Base-by-base conservation (phyloP, 2,797 vertebrate genomes). In the Chaenodraco wilsoni region DNA sequence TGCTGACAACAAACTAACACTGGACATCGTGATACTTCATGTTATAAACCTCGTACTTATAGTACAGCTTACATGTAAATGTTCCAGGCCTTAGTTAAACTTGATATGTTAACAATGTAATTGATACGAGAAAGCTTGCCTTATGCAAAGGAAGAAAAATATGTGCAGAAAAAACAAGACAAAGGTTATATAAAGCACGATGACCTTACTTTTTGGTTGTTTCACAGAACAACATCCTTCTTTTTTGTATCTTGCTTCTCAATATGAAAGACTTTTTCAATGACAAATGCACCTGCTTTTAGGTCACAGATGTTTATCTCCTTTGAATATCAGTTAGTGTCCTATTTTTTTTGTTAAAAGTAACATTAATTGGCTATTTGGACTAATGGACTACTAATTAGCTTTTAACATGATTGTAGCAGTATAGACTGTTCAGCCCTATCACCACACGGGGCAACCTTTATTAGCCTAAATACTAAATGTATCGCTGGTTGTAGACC, bases 231-330 rank as follows among this genome's bases (percentile, higher is more conserved):
- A 37, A 33, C 4, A 3, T 3, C 49, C 9, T 23, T 60, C 3
- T 1, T 48, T 40, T 67, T 0, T 44, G 67, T 0, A n/a, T 61
- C 44, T 37, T 40, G 3, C 50, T 59, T 62, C 8, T 69, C 4
- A 37, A 19, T 49, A 37, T 54, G 31, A 70, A 54, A 62, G 41
- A 51, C 6, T 27, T 4, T 51, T 50, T 63, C 27, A 1, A 37
- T n/a, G 7, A 19, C 15, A 76, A 77, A 81, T 79, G 23, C 14
- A 74, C 66, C 56, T 64, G 52, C 54, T 52, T 78, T 80, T 67
- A 58, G 9, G 15, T 11, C 14, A 52, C 33, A 68, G 40, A 56
- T 44, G 23, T 62, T 74, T 67, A 31, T 68, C 45, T 7, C 72
- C 40, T 70, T 69, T 73, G 31, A 67, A 61, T 77, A 59, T 68